Conservation (phyloP, 2,797 vertebrate genomes). For the Okamejei kenojei region DNA sequence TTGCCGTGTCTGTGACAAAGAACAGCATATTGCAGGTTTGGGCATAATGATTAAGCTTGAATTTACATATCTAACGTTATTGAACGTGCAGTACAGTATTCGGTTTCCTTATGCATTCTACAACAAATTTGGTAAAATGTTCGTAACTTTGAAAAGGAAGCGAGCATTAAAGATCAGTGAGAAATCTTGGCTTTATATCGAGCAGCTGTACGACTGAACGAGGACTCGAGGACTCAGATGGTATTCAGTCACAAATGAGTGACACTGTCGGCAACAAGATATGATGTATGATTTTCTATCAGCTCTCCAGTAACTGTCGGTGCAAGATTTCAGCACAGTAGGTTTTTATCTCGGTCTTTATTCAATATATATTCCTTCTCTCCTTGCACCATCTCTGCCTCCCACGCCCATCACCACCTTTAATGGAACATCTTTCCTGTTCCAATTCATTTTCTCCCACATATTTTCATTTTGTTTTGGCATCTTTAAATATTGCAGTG, state of each 20-base stretch:
- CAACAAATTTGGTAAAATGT: background rate
- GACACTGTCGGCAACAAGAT: conserved; percentile 52
- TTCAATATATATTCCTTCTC: conserved; percentile 34
- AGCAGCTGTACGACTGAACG: conserved; percentile 37
- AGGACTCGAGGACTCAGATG: conserved; percentile 52
- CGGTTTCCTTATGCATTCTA: conserved; percentile 5
- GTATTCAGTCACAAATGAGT: conserved; percentile 52
- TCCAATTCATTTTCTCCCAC: conserved; percentile 28
- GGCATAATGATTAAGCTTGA: background rate
- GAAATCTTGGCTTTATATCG: background rate
- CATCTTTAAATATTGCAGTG: conserved; percentile 12
- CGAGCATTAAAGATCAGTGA: conserved; percentile 11
- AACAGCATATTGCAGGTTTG: background rate
- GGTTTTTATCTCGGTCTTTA: conserved; percentile 51
- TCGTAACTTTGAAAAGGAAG: conserved; percentile 18
- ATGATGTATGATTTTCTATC: conserved; percentile 49
- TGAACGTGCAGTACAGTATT: conserved; percentile 46
- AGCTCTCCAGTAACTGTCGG: conserved; percentile 50
- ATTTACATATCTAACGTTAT: background rate
- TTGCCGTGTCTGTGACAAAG: background rate
- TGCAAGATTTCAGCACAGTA: conserved; percentile 49
- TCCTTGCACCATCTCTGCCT: background rate
- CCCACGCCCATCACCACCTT: background rate
- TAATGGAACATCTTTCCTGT: conserved; percentile 15
- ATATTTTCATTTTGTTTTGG: conserved; percentile 29